A percentile compares a stretch with the other conserved stretches of the same genome.
These are phyloP conservation scores for Contarinia nasturtii DNA, from an alignment of 1,140 invertebrate species.

Conservation along the genomic window DNA sequence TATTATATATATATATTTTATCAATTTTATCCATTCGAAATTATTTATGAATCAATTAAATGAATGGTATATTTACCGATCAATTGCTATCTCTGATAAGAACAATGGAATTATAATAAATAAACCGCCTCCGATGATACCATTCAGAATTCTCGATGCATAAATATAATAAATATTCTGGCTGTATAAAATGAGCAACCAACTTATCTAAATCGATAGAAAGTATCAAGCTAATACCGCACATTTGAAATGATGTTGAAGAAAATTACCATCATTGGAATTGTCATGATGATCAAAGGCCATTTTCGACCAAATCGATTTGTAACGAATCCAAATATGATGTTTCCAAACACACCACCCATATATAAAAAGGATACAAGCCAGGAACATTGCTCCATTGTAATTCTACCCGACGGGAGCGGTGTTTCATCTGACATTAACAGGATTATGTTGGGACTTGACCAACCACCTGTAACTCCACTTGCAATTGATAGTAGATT, in stretches of 20 bases:
- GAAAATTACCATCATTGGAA: constrained; percentile 14
- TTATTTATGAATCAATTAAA: neutral
- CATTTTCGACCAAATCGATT: constrained; percentile 16
- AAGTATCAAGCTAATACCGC: no score
- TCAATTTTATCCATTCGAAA: neutral
- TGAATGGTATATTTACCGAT: constrained; percentile 10
- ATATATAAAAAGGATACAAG: constrained; percentile 14
- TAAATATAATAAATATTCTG: constrained; percentile 17
- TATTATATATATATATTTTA: neutral
- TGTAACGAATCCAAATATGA: constrained; percentile 16
- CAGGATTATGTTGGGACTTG: constrained; percentile 19
- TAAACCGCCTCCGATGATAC: constrained; percentile 22
- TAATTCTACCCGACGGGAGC: constrained; percentile 11
- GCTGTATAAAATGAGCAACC: constrained; percentile 23
- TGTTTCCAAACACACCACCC: constrained; percentile 15
- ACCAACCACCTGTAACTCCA: constrained; percentile 26
- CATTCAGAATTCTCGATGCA: constrained; percentile 23
- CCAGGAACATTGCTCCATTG: constrained; percentile 18
- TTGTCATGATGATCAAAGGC: constrained; percentile 11
- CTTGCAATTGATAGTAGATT: constrained; percentile 26
- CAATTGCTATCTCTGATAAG: constrained; percentile 25
- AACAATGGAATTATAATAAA: constrained; percentile 27
- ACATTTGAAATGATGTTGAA: neutral
- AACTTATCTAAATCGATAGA: constrained; percentile 10
- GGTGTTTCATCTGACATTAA: constrained; percentile 12